Base-by-base conservation (phyloP, 1,140 invertebrate species). In the Eulimnadia texana region DNA sequence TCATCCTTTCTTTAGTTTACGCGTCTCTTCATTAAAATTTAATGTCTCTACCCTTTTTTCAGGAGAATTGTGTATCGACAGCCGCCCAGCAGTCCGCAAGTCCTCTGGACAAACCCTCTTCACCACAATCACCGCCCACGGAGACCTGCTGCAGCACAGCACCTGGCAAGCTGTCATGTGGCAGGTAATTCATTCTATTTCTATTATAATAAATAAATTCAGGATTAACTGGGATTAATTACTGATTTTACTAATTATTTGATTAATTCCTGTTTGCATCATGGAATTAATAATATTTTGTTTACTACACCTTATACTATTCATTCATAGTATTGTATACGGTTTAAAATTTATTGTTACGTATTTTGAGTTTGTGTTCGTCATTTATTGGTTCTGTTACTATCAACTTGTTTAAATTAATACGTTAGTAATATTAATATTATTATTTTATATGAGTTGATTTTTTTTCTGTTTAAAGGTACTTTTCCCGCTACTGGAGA, bases 31-130 rank as follows among this genome's bases (percentile, higher is more conserved):
- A 42, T 9, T 42, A 42, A 42, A 6, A 42, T 42, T 9, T 9
- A 42, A n/a, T n/a, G n/a, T n/a, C n/a, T n/a, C n/a, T n/a, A 42
- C 33, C 33, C 33, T 57, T 33, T 6, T 33, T 57, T 57, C 19
- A 84, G 85, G 90, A 42, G 90, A 97, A 69, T 73, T 98, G 23
- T 99, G 95, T 72, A 91, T 97, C 47, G 96, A 99, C 77, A 76
- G 85, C 20, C 79, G 96, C 33, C 94, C 95, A 0, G 92, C 96
- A 0, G 92, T 98, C 0, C 80, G 96, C 10, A 98, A 98, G 76
- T 96, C 93, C n/a, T 92, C 94, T 10, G 92, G 93, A 64, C 94
- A 98, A 79, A 99, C 96, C 0, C 75, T 99, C 28, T 97, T 99
- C 75, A 96, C 93, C 23, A 98, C 94, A 10, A 91, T 99, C 69